Evolutionary conservation across 30 jellyfish, hydroid and myxozoan species (phyloP), one percentile per base, ranked within the genome.

Genomic region (Chrysaora quinquecirrha): DNA sequence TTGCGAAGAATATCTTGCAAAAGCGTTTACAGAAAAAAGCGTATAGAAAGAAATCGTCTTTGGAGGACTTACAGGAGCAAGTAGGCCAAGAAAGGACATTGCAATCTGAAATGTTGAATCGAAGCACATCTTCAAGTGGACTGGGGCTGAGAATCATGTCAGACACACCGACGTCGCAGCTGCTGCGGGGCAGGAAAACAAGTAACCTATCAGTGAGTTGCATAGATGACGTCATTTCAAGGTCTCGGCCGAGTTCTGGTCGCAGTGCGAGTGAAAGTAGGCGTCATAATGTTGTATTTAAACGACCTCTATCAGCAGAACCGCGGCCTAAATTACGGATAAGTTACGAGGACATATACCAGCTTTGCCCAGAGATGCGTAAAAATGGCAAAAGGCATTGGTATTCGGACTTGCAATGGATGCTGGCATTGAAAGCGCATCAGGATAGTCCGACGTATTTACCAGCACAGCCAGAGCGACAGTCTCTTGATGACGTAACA

Each of bases 341-440:
- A 2, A 35, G 81, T 9, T 83, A 71, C 35, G 94, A 83, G 31
- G 94, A 83, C 28, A 68, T 83, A 2, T 83, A 65, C 47, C 75
- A 83, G 61, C 47, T 83, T 11, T 83, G 94, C 65, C 94, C 94
- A 32, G 94, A 83, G 31, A 56, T 83, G 82, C 65, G 54, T 19
- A 75, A 31, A 16, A 52, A 25, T 48, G 21, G 50, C 30, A 58
- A 23, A 63, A 68, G 87, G 23, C 48, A 48, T 25, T 71, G 86
- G 82, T 61, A 71, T 34, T 58, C 81, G 31, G 94, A 83, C 38
- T 33, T 83, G 32, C 28, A 84, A 16, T 83, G 94, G 94, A 83
- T 83, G 94, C 82, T 83, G 20, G 94, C 94, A 9, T 19, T 83
- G 21, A 62, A 64, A 83, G 94, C 87, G 35, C 86, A 83, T 1